Conservation (phyloP, 2,888 invertebrate genomes). For the Ecdyonurus torrentis region DNA sequence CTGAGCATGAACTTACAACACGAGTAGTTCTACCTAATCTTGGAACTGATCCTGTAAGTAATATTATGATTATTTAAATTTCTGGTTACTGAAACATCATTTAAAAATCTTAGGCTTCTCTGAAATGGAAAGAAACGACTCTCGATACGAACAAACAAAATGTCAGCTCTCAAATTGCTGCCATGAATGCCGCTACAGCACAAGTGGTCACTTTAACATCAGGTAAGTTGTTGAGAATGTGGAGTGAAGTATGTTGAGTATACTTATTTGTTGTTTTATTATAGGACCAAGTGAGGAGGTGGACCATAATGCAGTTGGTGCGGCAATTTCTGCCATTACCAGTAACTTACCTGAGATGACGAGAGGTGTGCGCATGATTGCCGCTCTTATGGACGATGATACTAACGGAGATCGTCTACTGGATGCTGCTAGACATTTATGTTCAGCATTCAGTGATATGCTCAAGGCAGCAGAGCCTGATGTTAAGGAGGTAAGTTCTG, state of each 20-base stretch:
- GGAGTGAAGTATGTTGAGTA: slow-evolving; percentile 16
- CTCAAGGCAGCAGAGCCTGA: slow-evolving; percentile 92
- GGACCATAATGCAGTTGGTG: slow-evolving; percentile 89
- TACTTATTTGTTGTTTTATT: background rate
- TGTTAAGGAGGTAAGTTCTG: slow-evolving; percentile 49
- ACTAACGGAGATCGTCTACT: slow-evolving; percentile 68
- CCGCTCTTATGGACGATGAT: slow-evolving; percentile 81
- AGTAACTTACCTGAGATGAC: slow-evolving; percentile 94
- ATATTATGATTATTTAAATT: background rate
- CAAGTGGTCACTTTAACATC: slow-evolving; percentile 86
- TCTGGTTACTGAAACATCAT: background rate
- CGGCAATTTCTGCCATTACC: slow-evolving; percentile 93
- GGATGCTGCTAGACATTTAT: slow-evolving; percentile 82
- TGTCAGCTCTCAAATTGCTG: slow-evolving; percentile 91
- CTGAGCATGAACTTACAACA: slow-evolving; percentile 54
- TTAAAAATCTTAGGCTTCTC: slow-evolving; percentile 38
- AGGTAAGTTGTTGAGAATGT: slow-evolving; percentile 25
- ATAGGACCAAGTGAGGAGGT: slow-evolving; percentile 65
- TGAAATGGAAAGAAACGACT: slow-evolving; percentile 88
- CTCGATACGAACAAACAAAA: slow-evolving; percentile 91
- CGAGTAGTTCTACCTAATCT: slow-evolving; percentile 50
- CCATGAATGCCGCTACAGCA: slow-evolving; percentile 98
- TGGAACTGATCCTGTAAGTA: slow-evolving; percentile 50
- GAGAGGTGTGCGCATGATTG: slow-evolving; percentile 85
- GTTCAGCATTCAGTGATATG: slow-evolving; percentile 86